Base-by-base conservation (phyloP, 2,113 vertebrate genomes). In the Mirza zaza region DNA sequence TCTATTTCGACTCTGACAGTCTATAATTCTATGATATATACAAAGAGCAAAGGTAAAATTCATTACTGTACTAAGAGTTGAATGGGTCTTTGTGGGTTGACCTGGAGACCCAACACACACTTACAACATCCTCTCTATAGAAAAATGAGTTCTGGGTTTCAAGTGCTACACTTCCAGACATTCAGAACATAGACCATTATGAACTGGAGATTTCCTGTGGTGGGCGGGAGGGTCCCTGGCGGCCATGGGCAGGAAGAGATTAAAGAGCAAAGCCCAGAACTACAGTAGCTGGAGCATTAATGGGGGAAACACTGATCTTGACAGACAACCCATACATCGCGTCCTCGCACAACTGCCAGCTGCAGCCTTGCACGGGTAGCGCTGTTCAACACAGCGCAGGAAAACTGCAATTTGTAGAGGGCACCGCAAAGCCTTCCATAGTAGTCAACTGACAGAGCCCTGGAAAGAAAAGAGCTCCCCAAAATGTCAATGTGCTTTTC, bases 31-130 rank as follows among this genome's bases (percentile, higher is more conserved):
- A 8, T 42, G 75, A 71, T 81, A 17, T 42, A 94, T 80, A 39
- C 55, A 95, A 89, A 75, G 80, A 96, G 92, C 79, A 52, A 96
- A 94, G 94, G 94, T 87, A 92, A 96, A 97, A 97, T 55, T 68
- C 84, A 96, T 96, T 96, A 96, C 96, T 95, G 67, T 48, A 25
- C n/a, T 48, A 82, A 34, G 75, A 57, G 48, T 75, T 95, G 83
- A 97, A 95, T 76, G 95, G 90, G 87, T 52, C 80, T 96, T 90
- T 97, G 95, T 84, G 92, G 95, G 83, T 87, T 96, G 97, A 97
- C 94, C 96, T 91, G 15, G 73, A 93, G 92, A 95, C 94, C 83
- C 57, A 75, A 84, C 75, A 96, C 92, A 93, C 85, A 95, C 59
- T 65, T 96, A 67, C 9, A 91, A 94, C 86, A 76, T 50, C 91